These are phyloP conservation scores for Sinocyclocheilus maitianheensis DNA, from an alignment of 2,113 vertebrate genomes.

Conservation along the genomic window DNA sequence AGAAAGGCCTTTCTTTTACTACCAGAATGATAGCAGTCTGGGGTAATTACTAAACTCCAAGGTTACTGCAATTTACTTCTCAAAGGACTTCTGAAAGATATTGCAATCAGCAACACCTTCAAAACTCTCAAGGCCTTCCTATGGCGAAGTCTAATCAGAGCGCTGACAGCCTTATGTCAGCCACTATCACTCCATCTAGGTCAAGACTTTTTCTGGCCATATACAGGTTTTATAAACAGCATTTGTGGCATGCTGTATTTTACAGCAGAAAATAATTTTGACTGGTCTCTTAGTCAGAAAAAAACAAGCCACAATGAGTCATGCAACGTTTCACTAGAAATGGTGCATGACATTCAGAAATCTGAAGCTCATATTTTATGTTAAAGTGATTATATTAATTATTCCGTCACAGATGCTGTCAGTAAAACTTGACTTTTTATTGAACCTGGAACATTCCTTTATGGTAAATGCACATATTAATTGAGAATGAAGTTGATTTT, in stretches of 20 bases:
- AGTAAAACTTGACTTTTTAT: not conserved
- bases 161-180: not conserved
- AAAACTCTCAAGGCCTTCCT: slow-evolving; percentile 33
- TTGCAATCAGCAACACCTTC: slow-evolving; percentile 57
- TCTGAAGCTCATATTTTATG: not conserved
- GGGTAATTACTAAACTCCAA: slow-evolving; percentile 53
- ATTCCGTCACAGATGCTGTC: not conserved
- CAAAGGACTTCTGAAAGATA: slow-evolving; percentile 56
- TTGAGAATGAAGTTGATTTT: not conserved
- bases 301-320: not conserved
- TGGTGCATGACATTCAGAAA: not conserved
- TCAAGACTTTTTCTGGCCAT: not conserved
- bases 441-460: not conserved
- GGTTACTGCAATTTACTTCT: slow-evolving; percentile 51
- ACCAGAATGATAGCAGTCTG: slow-evolving; percentile 25
- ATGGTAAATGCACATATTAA: not conserved
- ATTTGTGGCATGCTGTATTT: not conserved
- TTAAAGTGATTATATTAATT: not conserved
- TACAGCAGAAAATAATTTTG: not conserved
- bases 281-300: no score
- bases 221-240: slow-evolving; percentile 7
- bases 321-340: not conserved
- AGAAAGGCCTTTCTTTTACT: slow-evolving; percentile 41
- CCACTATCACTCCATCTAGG: slow-evolving; percentile 2
- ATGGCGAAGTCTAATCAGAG: slow-evolving; percentile 37